Evolutionary conservation across 1,140 invertebrate species (phyloP), one percentile per base, ranked within the genome.

Genomic region (Propsilocerus akamusi): DNA sequence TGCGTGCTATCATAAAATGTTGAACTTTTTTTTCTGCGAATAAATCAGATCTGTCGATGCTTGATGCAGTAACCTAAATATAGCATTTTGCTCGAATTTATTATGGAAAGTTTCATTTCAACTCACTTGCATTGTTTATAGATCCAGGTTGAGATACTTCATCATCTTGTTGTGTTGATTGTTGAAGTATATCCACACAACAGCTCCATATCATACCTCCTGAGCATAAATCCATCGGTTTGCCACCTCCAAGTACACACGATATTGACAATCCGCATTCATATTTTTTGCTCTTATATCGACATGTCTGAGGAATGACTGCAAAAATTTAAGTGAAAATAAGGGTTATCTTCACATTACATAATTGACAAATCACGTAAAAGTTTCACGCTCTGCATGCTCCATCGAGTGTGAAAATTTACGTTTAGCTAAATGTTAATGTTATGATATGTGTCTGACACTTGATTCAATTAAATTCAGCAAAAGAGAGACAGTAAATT

Each of bases 291-390:
- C 87, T 87, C 56, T 84, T 79, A 72, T 87, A 91, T 57, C 84
- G 83, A 62, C 90, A 95, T 20, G 81, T 82, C 61, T 92, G 88
- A 1, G 89, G 90, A 59, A 93, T 91, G 78, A 92, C 89, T 93
- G 75, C 26, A 77, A 77, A 47, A 57, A 53, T 55, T 28, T 25
- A 53, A 53, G 54, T 48, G 30, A 30, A 48, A 53, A 49, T 53
- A 55, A 52, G 51, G 52, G 25, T 48, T 25, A 51, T n/a, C n/a
- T n/a, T n/a, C n/a, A n/a, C n/a, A n/a, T n/a, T n/a, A n/a, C n/a
- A n/a, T n/a, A n/a, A n/a, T n/a, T n/a, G n/a, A n/a, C n/a, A n/a
- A n/a, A n/a, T n/a, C n/a, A n/a, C n/a, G n/a, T n/a, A n/a, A n/a
- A n/a, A n/a, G n/a, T n/a, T n/a, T n/a, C n/a, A n/a, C n/a, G n/a